A percentile compares a stretch with the other conserved stretches of the same genome.
These are phyloP conservation scores for Tetheella fluctuosa DNA, from an alignment of 2,888 invertebrate genomes.

Conservation along the genomic window DNA sequence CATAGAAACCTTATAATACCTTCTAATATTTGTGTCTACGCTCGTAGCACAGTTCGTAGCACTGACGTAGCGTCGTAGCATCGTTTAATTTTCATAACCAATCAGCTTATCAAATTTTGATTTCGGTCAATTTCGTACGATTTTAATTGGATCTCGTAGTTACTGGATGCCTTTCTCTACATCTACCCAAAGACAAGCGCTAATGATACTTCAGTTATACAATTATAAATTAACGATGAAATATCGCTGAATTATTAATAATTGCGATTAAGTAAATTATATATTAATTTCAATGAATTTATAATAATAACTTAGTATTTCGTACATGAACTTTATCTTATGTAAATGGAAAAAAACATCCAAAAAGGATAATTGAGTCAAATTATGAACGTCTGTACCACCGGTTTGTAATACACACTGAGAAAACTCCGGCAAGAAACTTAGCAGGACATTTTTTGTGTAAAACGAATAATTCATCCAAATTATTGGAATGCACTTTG, in stretches of 20 bases:
- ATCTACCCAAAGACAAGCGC: constrained; percentile 12
- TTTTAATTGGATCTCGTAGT: constrained; percentile 12
- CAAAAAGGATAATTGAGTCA: no score
- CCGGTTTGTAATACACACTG: no score
- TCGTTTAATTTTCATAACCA: constrained; percentile 18
- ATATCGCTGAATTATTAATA: neutral
- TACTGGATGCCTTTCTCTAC: constrained; percentile 12
- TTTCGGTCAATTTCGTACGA: constrained; percentile 13
- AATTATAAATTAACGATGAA: neutral
- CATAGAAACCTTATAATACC: no score
- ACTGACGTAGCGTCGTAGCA: neutral
- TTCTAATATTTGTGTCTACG: neutral
- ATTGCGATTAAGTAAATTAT: neutral
- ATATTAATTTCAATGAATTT: neutral
- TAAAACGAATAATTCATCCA: no score
- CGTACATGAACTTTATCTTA: no score
- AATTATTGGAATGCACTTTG: no score
- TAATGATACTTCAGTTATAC: neutral
- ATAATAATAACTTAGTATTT: no score
- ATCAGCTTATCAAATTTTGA: constrained; percentile 21
- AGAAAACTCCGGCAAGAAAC: no score
- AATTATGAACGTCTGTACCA: no score
- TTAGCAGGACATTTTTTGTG: no score
- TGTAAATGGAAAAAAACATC: no score
- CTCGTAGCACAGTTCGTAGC: neutral